Evolutionary conservation across 2,888 invertebrate species (phyloP).

Genomic region (Drosophila paucipuncta): DNA sequence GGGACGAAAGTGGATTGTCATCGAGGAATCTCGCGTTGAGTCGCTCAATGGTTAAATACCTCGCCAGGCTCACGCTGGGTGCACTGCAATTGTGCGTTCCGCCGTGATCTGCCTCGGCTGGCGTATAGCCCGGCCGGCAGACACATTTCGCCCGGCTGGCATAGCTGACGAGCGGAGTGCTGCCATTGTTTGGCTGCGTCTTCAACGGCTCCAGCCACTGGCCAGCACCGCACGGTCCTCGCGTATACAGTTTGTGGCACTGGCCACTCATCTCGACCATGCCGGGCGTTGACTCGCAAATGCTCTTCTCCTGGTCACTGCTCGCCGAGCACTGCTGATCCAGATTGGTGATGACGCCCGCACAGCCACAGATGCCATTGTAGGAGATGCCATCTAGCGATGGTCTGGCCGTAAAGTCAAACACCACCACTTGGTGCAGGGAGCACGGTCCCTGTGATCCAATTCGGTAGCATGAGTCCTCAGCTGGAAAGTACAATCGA

Average conservation of each 20-base stretch:
- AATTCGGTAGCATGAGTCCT: slow-evolving; percentile 91
- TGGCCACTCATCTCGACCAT: slow-evolving; percentile 89
- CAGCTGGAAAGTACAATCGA: slow-evolving; percentile 90
- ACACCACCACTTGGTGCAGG: slow-evolving; percentile 90
- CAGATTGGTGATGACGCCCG: slow-evolving; percentile 85
- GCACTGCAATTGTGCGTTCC: slow-evolving; percentile 87
- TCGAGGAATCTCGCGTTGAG: slow-evolving; percentile 68
- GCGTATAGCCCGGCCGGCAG: slow-evolving; percentile 89
- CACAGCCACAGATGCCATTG: slow-evolving; percentile 93
- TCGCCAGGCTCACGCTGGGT: slow-evolving; percentile 88
- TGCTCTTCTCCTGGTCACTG: slow-evolving; percentile 77
- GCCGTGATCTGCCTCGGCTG: slow-evolving; percentile 51
- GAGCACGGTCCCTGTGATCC: slow-evolving; percentile 92
- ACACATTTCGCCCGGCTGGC: slow-evolving; percentile 87
- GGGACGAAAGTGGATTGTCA: slow-evolving; percentile 38
- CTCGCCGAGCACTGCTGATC: slow-evolving; percentile 82
- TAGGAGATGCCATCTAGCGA: slow-evolving; percentile 93
- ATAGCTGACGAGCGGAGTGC: slow-evolving; percentile 41
- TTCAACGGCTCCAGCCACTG: slow-evolving; percentile 89
- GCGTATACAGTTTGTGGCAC: slow-evolving; percentile 92
- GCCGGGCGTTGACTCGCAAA: slow-evolving; percentile 88
- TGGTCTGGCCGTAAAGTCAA: slow-evolving; percentile 92
- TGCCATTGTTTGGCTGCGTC: slow-evolving; percentile 62
- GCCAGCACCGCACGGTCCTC: slow-evolving; percentile 91
- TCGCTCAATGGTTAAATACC: slow-evolving; percentile 87